Conservation (phyloP, 2,113 vertebrate species). For the Speoplatyrhinus poulsoni region DNA sequence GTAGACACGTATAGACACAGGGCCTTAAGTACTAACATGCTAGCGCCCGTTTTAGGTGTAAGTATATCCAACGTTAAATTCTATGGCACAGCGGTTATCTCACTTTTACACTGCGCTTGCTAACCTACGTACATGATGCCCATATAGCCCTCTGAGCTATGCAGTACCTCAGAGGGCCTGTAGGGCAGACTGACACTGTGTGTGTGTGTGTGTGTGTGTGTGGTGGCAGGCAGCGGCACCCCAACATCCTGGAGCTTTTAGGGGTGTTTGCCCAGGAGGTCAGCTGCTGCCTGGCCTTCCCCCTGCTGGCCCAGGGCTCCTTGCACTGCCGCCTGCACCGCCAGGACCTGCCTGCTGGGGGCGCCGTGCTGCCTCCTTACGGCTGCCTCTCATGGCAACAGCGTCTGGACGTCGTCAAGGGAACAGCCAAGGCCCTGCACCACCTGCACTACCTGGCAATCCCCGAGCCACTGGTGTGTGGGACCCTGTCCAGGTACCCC, state of each 20-base stretch:
- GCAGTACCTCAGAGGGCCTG: too few relatives aligned
- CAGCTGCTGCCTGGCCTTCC: conserved; percentile 73
- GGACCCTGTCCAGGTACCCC: conserved; percentile 71
- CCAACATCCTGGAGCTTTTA: conserved; percentile 71
- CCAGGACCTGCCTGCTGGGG: conserved; percentile 22
- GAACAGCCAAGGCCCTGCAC: conserved; percentile 58
- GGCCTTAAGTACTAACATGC: too few relatives aligned
- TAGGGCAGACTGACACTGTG: too few relatives aligned
- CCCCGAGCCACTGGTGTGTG: conserved; percentile 65
- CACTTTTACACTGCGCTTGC: too few relatives aligned
- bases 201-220: neutral
- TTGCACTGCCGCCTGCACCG: conserved; percentile 72
- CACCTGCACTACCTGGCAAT: conserved; percentile 69
- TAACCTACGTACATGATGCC: too few relatives aligned
- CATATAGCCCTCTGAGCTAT: too few relatives aligned
- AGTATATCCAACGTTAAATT: too few relatives aligned
- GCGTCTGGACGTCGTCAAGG: conserved; percentile 66
- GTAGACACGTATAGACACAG: too few relatives aligned
- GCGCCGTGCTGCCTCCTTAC: conserved; percentile 44
- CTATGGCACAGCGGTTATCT: too few relatives aligned
- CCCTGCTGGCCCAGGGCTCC: conserved; percentile 75
- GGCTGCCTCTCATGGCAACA: conserved; percentile 62
- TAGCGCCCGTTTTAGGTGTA: too few relatives aligned
- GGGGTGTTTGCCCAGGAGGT: conserved; percentile 68
- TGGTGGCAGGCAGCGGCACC: conserved; percentile 65